A percentile compares a stretch with the other conserved stretches of the same genome.
Evolutionary conservation across 2,888 invertebrate species (phyloP).

Genomic region (Crossocerus cetratus): DNA sequence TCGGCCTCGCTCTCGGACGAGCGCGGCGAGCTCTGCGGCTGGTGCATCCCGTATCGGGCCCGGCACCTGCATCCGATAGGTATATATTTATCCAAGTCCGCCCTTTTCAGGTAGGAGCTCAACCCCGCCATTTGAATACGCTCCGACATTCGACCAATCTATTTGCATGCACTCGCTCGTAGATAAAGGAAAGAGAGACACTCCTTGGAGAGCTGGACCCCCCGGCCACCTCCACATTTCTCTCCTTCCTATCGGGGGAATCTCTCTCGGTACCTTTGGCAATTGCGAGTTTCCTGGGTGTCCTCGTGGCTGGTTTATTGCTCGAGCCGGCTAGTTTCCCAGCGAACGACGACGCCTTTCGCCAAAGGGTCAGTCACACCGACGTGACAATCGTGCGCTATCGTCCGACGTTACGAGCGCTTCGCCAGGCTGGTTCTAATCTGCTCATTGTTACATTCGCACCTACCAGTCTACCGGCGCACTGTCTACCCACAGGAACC

Average conservation of each 20-base stretch:
- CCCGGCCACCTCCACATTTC: slow-evolving; percentile 10
- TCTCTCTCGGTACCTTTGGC: background rate
- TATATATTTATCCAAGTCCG: slow-evolving; percentile 59
- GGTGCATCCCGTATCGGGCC: too few species aligned
- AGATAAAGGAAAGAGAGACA: slow-evolving; percentile 31
- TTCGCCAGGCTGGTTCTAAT: background rate
- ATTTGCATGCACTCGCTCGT: slow-evolving; percentile 51
- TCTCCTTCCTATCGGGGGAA: background rate
- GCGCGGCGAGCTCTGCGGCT: too few species aligned
- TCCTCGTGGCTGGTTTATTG: background rate
- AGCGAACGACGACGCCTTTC: background rate
- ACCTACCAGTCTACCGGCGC: background rate
- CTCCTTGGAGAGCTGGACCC: slow-evolving; percentile 21
- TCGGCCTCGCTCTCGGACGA: slow-evolving; percentile 13
- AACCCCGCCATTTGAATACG: slow-evolving; percentile 53
- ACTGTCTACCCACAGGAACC: slow-evolving; percentile 29
- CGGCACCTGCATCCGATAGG: slow-evolving; percentile 54
- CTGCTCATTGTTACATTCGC: background rate
- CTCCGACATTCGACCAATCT: slow-evolving; percentile 48
- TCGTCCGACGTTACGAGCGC: background rate
- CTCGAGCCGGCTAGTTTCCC: background rate
- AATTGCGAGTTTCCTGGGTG: background rate
- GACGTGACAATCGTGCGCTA: background rate
- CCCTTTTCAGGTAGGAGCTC: slow-evolving; percentile 58
- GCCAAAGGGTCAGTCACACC: background rate